A percentile compares a stretch with the other conserved stretches of the same genome.
Conservation (phyloP, 2,888 invertebrate species). For the Digitonthophagus gazella region DNA sequence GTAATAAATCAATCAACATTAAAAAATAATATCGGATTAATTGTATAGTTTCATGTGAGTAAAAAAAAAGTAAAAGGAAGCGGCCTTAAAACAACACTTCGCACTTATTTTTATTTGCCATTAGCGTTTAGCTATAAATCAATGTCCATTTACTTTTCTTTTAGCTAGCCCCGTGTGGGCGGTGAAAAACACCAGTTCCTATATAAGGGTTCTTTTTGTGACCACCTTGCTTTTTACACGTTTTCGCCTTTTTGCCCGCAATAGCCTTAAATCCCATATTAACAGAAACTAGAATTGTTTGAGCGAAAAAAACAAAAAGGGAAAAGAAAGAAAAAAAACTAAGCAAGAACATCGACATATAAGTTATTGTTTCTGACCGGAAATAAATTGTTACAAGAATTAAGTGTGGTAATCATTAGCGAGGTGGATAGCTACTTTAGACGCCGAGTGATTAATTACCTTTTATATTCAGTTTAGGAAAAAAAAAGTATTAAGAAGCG, state of each 20-base stretch:
- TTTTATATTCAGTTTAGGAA: background rate
- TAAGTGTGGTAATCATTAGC: background rate
- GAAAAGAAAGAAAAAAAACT: background rate
- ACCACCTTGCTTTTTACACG: slow-evolving; percentile 9
- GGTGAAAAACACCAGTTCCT: slow-evolving; percentile 10
- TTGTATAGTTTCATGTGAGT: slow-evolving; percentile 11
- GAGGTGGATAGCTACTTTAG: background rate
- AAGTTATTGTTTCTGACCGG: background rate
- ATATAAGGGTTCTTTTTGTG: slow-evolving; percentile 2
- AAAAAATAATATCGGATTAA: slow-evolving; percentile 21
- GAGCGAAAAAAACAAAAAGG: background rate
- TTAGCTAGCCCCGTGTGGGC: slow-evolving; percentile 5
- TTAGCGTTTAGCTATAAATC: slow-evolving; percentile 47
- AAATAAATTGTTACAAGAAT: background rate
- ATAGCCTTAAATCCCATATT: slow-evolving; percentile 9
- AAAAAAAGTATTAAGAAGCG: background rate
- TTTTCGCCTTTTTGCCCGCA: slow-evolving; percentile 1
- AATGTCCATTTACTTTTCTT: slow-evolving; percentile 34
- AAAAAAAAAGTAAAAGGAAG: slow-evolving; percentile 19
- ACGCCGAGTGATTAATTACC: background rate
- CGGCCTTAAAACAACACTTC: slow-evolving; percentile 43
- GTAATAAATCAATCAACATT: background rate
- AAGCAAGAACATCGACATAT: background rate
- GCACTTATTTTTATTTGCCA: slow-evolving; percentile 51
- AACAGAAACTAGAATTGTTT: background rate